Evolutionary conservation across 2,797 vertebrate species (phyloP).

Genomic region (Stomatorhinus walkeri): DNA sequence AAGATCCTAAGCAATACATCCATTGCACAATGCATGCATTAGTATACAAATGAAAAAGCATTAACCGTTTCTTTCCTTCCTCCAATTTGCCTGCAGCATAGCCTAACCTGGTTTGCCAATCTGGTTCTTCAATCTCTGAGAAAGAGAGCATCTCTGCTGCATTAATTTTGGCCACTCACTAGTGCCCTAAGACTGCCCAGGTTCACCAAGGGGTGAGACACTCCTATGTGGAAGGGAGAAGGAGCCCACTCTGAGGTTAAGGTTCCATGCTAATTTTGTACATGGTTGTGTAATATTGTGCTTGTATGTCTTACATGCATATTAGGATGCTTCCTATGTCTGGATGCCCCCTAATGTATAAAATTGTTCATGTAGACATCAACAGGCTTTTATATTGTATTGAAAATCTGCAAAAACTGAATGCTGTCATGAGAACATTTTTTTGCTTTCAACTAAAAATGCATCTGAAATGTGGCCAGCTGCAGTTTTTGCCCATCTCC

Average conservation of each 20-base stretch:
- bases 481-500: neutral
- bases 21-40: neutral
- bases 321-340: neutral
- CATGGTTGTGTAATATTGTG: neutral
- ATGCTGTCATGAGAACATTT: neutral
- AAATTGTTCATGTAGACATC: neutral
- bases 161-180: conserved; percentile 2
- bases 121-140: conserved; percentile 56
- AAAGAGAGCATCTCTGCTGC: conserved; percentile 41
- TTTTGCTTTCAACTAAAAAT: neutral
- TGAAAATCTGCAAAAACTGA: neutral
- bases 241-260: neutral
- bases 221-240: neutral
- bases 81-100: conserved; percentile 50
- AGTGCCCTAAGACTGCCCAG: neutral
- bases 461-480: neutral
- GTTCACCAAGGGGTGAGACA: neutral
- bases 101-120: conserved; percentile 54
- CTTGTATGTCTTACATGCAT: neutral
- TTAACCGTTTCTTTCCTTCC: neutral
- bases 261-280: neutral
- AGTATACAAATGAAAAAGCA: neutral
- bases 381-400: neutral
- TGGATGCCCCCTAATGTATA: neutral
- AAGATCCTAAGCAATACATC: neutral